A percentile compares a stretch with the other conserved stretches of the same genome.
Evolutionary conservation across 2,797 vertebrate species (phyloP).

Genomic region (Neosilurus mollespiculum): DNA sequence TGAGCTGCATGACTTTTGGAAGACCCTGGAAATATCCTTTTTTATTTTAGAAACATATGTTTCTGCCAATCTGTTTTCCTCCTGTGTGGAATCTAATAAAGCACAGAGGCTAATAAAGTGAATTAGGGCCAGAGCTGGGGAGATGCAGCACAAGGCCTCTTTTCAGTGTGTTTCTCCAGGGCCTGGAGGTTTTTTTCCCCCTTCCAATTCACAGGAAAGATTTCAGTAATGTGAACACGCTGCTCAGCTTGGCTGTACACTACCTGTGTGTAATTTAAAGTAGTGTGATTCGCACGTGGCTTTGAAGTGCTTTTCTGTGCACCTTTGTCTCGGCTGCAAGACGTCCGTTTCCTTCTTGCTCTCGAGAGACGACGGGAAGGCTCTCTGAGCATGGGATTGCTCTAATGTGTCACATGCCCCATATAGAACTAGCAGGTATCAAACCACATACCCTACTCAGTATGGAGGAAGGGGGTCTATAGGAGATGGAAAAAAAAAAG

Average conservation of each 20-base stretch:
- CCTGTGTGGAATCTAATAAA: constrained; percentile 60
- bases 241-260: constrained; percentile 39
- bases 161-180: constrained; percentile 46
- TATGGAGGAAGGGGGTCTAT: not conserved
- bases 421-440: constrained; percentile 41
- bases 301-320: constrained; percentile 55
- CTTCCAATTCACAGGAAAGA: constrained; percentile 57
- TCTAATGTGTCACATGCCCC: constrained; percentile 37
- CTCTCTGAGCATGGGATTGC: constrained; percentile 23
- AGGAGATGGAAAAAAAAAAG: constrained; percentile 1
- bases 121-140: constrained; percentile 54
- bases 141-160: constrained; percentile 52
- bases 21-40: constrained; percentile 33
- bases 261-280: constrained; percentile 50
- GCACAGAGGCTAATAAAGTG: constrained; percentile 56
- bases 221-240: constrained; percentile 40
- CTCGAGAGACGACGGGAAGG: constrained; percentile 38
- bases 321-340: constrained; percentile 56
- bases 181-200: constrained; percentile 23
- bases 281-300: constrained; percentile 36
- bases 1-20: constrained; percentile 18
- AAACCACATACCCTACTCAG: constrained; percentile 19
- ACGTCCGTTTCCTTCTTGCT: constrained; percentile 37
- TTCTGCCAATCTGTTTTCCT: constrained; percentile 33
- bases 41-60: constrained; percentile 50